A percentile compares a stretch with the other conserved stretches of the same genome.
phyloP scores from a whole-genome alignment of 92 coral and sea anemone genomes.

The Paramuricea clavata region DNA sequence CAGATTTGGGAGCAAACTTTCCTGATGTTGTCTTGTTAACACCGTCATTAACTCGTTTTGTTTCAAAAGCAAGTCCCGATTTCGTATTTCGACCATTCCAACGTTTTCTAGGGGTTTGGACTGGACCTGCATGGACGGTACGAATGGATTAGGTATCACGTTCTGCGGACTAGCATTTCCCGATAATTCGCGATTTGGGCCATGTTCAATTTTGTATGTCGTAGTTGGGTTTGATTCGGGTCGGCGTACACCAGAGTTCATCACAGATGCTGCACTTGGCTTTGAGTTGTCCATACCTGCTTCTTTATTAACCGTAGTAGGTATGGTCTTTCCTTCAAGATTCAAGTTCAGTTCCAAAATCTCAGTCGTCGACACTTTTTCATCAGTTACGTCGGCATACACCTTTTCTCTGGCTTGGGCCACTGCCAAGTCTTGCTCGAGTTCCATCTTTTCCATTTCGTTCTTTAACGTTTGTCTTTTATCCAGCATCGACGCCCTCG shows the following conservation, averaged over 20 bases:
- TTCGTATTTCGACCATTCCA: background rate
- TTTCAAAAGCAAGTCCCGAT: conserved; percentile 21
- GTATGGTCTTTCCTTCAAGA: background rate
- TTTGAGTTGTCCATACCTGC: background rate
- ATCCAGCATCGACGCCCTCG: background rate
- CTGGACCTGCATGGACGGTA: too few relatives aligned
- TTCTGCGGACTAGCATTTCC: background rate
- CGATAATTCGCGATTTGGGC: background rate
- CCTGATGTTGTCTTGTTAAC: conserved; percentile 51
- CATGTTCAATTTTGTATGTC: background rate
- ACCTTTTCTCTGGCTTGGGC: conserved; percentile 20
- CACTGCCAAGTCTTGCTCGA: conserved; percentile 11
- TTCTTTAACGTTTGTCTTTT: conserved; percentile 9
- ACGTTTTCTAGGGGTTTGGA: background rate
- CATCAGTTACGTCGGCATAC: background rate
- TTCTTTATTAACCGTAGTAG: background rate
- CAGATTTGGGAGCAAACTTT: conserved; percentile 59
- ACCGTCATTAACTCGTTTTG: conserved; percentile 58
- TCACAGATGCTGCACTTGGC: background rate
- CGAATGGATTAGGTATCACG: background rate
- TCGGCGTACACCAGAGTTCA: background rate
- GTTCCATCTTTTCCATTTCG: conserved; percentile 2
- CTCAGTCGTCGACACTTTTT: background rate
- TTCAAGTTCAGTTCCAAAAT: background rate
- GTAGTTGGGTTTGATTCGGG: background rate